Base-by-base conservation (phyloP, 2,888 invertebrate genomes). In the Zele albiditarsus region DNA sequence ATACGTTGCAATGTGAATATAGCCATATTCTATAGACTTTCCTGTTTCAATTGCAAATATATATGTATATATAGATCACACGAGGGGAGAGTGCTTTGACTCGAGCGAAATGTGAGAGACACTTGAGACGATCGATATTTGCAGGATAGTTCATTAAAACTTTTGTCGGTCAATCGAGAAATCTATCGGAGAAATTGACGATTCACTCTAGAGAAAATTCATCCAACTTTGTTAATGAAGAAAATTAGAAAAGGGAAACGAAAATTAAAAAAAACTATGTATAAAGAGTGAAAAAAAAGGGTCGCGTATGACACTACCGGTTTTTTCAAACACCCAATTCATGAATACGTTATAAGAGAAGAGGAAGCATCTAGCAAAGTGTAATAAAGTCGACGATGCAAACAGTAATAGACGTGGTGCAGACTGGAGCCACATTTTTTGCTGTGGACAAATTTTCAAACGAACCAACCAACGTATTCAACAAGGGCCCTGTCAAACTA, bases 41-140 rank as follows among this genome's bases (percentile, higher is more conserved):
- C 20, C 4, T 2, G 20, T 53, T 53, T n/a, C 20, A 53, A 20
- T 53, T 53, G 20, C 46, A 46, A 53, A 6, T 20, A 53, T 53
- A 53, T 46, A n/a, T 46, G 46, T 53, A 1, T 8, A 53, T 53
- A 20, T 53, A 6, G 4, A n/a, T 10, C 16, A 16, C 14, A n/a
- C 4, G 20, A 33, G 23, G 20, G 28, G 25, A 31, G 31, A 31
- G 28, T 63, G 23, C 28, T 46, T 76, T 62, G 58, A 49, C 23
- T 76, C 49, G 20, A 77, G 65, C 33, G 75, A 75, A 62, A 75
- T 57, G 62, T 76, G 78, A 80, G 77, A 75, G 75, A 77, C 82
- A 81, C 79, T 81, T 77, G 75, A 79, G 68, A 69, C 79, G 80
- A 82, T 82, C 82, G 79, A 82, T 82, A 82, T 79, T 58, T 31